Conservation (phyloP, 2,113 vertebrate genomes). For the Andinoacara biseriatus region DNA sequence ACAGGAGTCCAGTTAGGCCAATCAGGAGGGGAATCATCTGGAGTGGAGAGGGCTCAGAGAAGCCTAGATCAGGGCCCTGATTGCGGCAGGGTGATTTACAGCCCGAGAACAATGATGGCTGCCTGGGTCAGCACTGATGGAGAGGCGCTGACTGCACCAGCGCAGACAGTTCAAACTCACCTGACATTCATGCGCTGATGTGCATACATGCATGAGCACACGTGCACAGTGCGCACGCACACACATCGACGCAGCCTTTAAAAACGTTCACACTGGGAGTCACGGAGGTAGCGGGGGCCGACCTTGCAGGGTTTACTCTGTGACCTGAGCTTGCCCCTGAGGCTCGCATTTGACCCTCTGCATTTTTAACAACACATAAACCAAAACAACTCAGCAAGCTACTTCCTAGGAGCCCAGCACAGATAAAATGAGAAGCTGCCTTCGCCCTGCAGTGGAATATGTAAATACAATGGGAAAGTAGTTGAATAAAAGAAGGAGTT, state of each 20-base stretch:
- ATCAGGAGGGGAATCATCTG: slow-evolving; percentile 83
- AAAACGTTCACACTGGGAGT: slow-evolving; percentile 12
- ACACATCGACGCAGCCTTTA: not conserved
- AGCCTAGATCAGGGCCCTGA: slow-evolving; percentile 74
- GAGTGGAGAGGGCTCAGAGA: slow-evolving; percentile 77
- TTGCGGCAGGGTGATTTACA: slow-evolving; percentile 83
- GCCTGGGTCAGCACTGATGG: slow-evolving; percentile 76
- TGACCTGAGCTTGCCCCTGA: slow-evolving; percentile 60
- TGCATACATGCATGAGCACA: slow-evolving; percentile 49
- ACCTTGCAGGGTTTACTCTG: slow-evolving; percentile 46
- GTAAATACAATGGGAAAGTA: slow-evolving; percentile 70
- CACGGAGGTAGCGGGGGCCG: slow-evolving; percentile 21
- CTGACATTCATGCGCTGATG: slow-evolving; percentile 54
- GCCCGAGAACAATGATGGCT: slow-evolving; percentile 78
- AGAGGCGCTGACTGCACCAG: slow-evolving; percentile 54
- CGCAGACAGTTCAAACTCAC: slow-evolving; percentile 55
- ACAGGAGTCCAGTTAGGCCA: slow-evolving; percentile 84
- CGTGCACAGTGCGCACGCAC: not conserved
- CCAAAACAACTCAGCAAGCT: slow-evolving; percentile 80
- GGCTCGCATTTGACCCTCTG: slow-evolving; percentile 78
- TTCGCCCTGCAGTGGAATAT: slow-evolving; percentile 62
- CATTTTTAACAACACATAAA: slow-evolving; percentile 84
- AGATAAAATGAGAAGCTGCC: slow-evolving; percentile 65
- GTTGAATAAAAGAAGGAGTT: slow-evolving; percentile 64
- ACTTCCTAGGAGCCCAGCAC: slow-evolving; percentile 74